phyloP scores from a whole-genome alignment of 2,797 vertebrate genomes.

The Xerus rutilus region DNA sequence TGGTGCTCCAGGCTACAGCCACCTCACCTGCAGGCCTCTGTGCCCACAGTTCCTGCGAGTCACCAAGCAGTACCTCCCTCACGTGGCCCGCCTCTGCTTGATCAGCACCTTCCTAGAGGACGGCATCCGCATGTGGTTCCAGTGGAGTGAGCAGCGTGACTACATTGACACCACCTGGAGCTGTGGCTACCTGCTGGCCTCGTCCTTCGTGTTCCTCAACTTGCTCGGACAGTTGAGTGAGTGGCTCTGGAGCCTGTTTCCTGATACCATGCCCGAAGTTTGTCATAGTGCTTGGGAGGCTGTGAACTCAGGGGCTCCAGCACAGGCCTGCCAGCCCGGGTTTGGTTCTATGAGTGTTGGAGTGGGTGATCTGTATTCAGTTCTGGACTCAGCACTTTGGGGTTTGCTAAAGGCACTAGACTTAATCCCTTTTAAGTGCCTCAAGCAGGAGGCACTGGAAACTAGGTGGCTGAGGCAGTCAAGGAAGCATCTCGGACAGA shows the following conservation, averaged over 20 bases:
- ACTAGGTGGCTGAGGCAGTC: background rate
- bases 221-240: slow-evolving; percentile 97
- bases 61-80: slow-evolving; percentile 98
- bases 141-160: slow-evolving; percentile 98
- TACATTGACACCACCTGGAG: slow-evolving; percentile 98
- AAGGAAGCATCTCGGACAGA: background rate
- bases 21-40: slow-evolving; percentile 55
- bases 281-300: background rate
- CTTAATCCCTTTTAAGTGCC: background rate
- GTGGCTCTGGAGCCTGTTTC: slow-evolving; percentile 73
- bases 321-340: background rate
- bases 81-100: slow-evolving; percentile 96
- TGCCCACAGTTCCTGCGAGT: slow-evolving; percentile 94
- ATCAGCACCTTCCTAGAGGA: slow-evolving; percentile 99
- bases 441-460: background rate
- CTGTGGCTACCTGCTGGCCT: slow-evolving; percentile 97
- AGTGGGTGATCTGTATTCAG: background rate
- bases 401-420: background rate
- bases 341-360: fast-evolving
- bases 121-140: slow-evolving; percentile 99
- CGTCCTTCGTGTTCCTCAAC: slow-evolving; percentile 96
- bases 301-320: background rate
- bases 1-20: fast-evolving
- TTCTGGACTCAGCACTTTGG: background rate
- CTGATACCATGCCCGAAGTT: background rate